A percentile compares a stretch with the other conserved stretches of the same genome.
Conservation (phyloP, 2,797 vertebrate genomes). For the Gadopsis bispinosus region DNA sequence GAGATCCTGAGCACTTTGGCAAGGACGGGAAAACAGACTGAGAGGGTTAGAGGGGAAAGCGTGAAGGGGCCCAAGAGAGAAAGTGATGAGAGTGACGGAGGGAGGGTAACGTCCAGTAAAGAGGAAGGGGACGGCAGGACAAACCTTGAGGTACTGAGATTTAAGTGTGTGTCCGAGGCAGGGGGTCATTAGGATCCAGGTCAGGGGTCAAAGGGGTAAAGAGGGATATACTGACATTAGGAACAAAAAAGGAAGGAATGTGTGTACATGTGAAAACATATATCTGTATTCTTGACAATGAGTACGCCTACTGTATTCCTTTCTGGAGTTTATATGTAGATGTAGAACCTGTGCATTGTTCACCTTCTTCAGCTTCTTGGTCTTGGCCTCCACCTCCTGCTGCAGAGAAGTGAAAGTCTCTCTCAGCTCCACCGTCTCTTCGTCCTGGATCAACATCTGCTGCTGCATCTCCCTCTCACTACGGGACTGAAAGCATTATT, state of each 20-base stretch:
- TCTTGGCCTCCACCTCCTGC: slow-evolving; percentile 97
- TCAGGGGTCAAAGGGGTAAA: slow-evolving; percentile 68
- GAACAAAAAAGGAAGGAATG: slow-evolving; percentile 31
- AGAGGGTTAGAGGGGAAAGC: slow-evolving; percentile 40
- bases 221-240: slow-evolving; percentile 66
- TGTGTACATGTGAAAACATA: slow-evolving; percentile 8
- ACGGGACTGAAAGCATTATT: slow-evolving; percentile 64
- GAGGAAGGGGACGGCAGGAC: slow-evolving; percentile 61
- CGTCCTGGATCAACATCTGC: slow-evolving; percentile 83
- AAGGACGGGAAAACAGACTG: slow-evolving; percentile 11
- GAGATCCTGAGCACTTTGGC: slow-evolving; percentile 3
- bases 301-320: not conserved
- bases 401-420: slow-evolving; percentile 94
- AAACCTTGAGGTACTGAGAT: slow-evolving; percentile 82
- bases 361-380: slow-evolving; percentile 98
- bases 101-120: slow-evolving; percentile 1
- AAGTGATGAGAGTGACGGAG: not conserved
- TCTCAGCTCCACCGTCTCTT: slow-evolving; percentile 85
- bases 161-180: slow-evolving; percentile 65
- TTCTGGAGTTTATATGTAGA: not conserved
- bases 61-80: slow-evolving; percentile 22
- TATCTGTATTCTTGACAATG: not conserved
- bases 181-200: slow-evolving; percentile 63
- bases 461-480: slow-evolving; percentile 85
- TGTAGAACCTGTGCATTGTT: slow-evolving; percentile 2